Conservation (phyloP, 1,140 invertebrate genomes). For the Trialeurodes vaporariorum region DNA sequence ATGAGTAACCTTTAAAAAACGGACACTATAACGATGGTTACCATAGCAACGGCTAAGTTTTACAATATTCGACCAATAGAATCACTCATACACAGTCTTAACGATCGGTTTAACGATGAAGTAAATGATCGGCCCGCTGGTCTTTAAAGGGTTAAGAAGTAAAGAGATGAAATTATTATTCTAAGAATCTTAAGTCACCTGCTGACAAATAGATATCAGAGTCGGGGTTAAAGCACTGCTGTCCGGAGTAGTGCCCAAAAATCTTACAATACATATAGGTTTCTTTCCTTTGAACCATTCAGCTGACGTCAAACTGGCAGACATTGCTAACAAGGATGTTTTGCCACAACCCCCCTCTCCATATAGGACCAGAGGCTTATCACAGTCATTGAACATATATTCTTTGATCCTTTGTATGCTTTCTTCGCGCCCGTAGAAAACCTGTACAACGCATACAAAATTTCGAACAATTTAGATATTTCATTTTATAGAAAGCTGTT, state of each 20-base stretch:
- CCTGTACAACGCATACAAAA: too few species aligned
- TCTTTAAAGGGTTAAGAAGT: too few species aligned
- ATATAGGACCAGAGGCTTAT: conserved; percentile 85
- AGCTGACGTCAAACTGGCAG: conserved; percentile 59
- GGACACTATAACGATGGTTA: too few species aligned
- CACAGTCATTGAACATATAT: conserved; percentile 74
- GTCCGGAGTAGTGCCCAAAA: conserved; percentile 93
- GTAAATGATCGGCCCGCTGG: too few species aligned
- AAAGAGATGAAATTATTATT: not conserved
- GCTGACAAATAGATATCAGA: conserved; percentile 88
- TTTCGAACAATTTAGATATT: too few species aligned
- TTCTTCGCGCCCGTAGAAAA: conserved; percentile 88
- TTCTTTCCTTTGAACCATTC: conserved; percentile 56
- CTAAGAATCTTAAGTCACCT: conserved; percentile 42
- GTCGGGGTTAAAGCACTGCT: conserved; percentile 88
- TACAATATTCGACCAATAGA: too few species aligned
- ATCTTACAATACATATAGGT: conserved; percentile 80
- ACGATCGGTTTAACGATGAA: too few species aligned
- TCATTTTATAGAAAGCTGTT: too few species aligned
- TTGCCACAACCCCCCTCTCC: conserved; percentile 96
- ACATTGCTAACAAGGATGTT: conserved; percentile 89
- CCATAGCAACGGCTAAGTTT: too few species aligned
- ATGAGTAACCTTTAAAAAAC: too few species aligned
- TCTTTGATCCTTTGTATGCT: conserved; percentile 66
- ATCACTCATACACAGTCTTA: too few species aligned